Conservation (phyloP, 1,140 invertebrate species). For the Penaeus vannamei region DNA sequence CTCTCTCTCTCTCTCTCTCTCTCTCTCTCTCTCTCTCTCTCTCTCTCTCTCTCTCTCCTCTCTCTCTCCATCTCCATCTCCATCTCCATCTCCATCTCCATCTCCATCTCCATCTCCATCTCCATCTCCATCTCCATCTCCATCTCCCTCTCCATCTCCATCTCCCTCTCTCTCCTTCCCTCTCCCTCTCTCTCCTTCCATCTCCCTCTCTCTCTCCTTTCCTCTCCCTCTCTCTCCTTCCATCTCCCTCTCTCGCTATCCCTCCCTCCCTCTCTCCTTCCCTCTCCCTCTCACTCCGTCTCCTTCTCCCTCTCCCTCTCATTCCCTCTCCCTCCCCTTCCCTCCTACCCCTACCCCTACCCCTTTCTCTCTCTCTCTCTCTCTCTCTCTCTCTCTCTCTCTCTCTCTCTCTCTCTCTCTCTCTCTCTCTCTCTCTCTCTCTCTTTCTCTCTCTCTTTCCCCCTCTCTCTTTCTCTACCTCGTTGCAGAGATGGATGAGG, state of each 20-base stretch:
- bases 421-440: slow-evolving; percentile 25
- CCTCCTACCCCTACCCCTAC: not conserved
- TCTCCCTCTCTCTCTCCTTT: not conserved
- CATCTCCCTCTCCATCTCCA: slow-evolving; percentile 1
- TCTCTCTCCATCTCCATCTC: too few species aligned
- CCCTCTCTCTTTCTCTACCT: not conserved
- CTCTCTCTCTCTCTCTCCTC: too few species aligned
- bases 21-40: too few species aligned
- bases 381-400: slow-evolving; percentile 22
- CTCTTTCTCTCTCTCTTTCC: slow-evolving; percentile 5
- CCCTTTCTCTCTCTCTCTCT: not conserved
- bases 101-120: not conserved
- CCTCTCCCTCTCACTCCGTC: slow-evolving; percentile 7
- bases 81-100: too few species aligned
- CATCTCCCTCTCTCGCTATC: slow-evolving; percentile 10
- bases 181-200: not conserved
- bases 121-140: not conserved
- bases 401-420: slow-evolving; percentile 25
- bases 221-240: not conserved
- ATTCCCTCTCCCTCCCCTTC: not conserved
- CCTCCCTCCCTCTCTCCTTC: slow-evolving; percentile 8
- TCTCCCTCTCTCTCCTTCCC: not conserved
- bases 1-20: too few species aligned
- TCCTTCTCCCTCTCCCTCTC: slow-evolving; percentile 5
- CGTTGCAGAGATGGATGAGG: too few species aligned